A percentile compares a stretch with the other conserved stretches of the same genome.
phyloP scores from a whole-genome alignment of 1,140 invertebrate genomes.

The Aphelinus atriplicis region DNA sequence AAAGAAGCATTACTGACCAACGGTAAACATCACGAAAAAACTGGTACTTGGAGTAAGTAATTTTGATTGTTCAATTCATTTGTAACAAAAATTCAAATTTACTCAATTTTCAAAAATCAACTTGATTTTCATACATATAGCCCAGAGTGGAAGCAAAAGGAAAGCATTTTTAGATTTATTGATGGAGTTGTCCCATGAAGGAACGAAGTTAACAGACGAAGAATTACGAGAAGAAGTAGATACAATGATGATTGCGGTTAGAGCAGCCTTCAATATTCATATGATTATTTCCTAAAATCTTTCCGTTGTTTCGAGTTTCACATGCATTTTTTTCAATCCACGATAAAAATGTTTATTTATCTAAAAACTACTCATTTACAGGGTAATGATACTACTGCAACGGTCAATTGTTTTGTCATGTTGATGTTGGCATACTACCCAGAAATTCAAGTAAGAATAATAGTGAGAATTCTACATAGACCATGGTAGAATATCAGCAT shows the following conservation, averaged over 20 bases:
- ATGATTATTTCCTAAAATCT: neutral
- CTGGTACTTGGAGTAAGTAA: neutral
- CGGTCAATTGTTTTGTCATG: constrained; percentile 70
- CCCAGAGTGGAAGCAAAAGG: constrained; percentile 41
- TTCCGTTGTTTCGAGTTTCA: no score
- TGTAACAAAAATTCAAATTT: no score
- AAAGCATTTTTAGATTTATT: constrained; percentile 74
- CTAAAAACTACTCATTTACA: constrained; percentile 52
- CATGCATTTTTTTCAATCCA: no score
- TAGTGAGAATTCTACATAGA: no score
- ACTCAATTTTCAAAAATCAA: no score
- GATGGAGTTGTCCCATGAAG: constrained; percentile 60
- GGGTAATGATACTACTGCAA: constrained; percentile 81
- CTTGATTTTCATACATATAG: constrained; percentile 1
- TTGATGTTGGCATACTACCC: constrained; percentile 71
- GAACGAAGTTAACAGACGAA: constrained; percentile 62
- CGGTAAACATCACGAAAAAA: neutral
- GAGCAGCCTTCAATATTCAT: neutral
- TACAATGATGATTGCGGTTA: constrained; percentile 75
- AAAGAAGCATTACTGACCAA: constrained; percentile 56
- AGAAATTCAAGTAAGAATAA: constrained; percentile 66
- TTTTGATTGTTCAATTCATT: no score
- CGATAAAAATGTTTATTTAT: neutral
- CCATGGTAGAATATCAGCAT: constrained; percentile 2
- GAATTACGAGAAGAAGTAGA: constrained; percentile 79